A percentile compares a stretch with the other conserved stretches of the same genome.
Evolutionary conservation across 1,140 invertebrate species (phyloP).

Genomic region (Hyles vespertilio): DNA sequence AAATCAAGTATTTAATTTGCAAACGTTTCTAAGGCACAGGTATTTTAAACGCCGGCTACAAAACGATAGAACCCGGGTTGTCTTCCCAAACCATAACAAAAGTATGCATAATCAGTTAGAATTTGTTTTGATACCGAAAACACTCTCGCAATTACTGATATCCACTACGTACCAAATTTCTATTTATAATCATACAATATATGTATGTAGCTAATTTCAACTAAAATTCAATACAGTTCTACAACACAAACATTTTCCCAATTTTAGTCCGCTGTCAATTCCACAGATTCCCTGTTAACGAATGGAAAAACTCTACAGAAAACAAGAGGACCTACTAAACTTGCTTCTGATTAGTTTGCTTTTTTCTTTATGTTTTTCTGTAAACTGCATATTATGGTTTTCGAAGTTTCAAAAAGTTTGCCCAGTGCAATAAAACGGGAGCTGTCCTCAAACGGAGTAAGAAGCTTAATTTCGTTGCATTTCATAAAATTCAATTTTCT

Average conservation of each 20-base stretch:
- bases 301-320: constrained; percentile 31
- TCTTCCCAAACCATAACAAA: no score
- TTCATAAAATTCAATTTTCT: constrained; percentile 20
- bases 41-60: no score
- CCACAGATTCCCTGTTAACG: constrained; percentile 28
- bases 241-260: not conserved
- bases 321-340: constrained; percentile 42
- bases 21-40: no score
- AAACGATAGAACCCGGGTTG: no score
- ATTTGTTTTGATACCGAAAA: no score
- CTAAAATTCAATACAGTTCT: no score
- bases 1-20: no score
- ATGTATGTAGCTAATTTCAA: no score
- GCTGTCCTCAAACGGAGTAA: constrained; percentile 8
- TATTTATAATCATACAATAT: no score
- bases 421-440: not conserved
- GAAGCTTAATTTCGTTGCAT: constrained; percentile 20
- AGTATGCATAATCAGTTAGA: no score
- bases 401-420: not conserved
- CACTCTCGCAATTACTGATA: not conserved
- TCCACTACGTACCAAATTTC: not conserved
- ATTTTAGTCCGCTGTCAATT: constrained; percentile 9
- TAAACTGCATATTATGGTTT: not conserved
- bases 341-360: constrained; percentile 48
- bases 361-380: constrained; percentile 15